These are phyloP conservation scores for Athalia circularis DNA, from an alignment of 2,888 invertebrate genomes.

Conservation along the genomic window DNA sequence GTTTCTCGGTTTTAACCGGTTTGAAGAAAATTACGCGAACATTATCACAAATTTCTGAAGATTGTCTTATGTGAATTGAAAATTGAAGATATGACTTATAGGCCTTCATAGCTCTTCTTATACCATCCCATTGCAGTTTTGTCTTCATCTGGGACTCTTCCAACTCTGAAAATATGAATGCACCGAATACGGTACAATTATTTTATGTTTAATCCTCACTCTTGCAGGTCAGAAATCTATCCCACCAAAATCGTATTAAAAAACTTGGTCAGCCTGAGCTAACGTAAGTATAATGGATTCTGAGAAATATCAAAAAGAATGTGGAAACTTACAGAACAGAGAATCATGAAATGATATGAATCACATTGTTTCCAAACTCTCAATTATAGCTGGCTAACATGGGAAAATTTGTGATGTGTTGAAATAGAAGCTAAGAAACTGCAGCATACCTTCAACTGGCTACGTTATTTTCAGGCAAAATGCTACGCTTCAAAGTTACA, in stretches of 20 bases:
- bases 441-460: too few relatives aligned
- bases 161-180: slow-evolving; percentile 50
- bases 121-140: slow-evolving; percentile 59
- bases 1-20: slow-evolving; percentile 51
- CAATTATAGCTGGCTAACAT: too few relatives aligned
- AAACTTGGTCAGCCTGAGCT: too few relatives aligned
- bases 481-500: background rate
- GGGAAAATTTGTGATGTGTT: too few relatives aligned
- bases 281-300: too few relatives aligned
- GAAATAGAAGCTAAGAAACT: too few relatives aligned
- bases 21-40: slow-evolving; percentile 63
- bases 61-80: slow-evolving; percentile 46
- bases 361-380: too few relatives aligned
- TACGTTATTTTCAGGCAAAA: too few relatives aligned
- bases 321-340: too few relatives aligned
- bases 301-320: too few relatives aligned
- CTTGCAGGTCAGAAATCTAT: background rate
- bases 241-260: background rate
- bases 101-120: slow-evolving; percentile 60
- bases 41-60: slow-evolving; percentile 50
- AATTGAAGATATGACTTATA: slow-evolving; percentile 62
- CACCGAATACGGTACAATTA: background rate
- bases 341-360: too few relatives aligned
- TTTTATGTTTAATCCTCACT: background rate
- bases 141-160: slow-evolving; percentile 56